A percentile compares a stretch with the other conserved stretches of the same genome.
phyloP scores from a whole-genome alignment of 2,888 invertebrate genomes.

The Chirona hameri region DNA sequence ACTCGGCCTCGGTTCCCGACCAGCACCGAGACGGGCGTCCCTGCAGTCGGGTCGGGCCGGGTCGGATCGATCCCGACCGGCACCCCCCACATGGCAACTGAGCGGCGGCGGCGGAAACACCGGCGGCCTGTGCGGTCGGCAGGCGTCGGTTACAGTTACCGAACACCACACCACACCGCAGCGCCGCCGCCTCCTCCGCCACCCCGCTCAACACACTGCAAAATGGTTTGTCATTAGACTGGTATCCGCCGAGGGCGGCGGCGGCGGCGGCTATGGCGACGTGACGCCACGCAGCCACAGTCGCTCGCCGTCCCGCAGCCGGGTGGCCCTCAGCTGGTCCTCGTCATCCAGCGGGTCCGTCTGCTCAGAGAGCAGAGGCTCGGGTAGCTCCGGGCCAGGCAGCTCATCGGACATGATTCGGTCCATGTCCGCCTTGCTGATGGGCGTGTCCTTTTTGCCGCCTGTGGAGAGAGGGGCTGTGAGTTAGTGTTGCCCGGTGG shows the following conservation, averaged over 20 bases:
- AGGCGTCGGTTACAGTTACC: not conserved
- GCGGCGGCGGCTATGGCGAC: not conserved
- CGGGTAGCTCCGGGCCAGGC: not conserved
- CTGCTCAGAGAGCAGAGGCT: not conserved
- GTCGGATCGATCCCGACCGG: too few relatives aligned
- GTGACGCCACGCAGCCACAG: constrained; percentile 6
- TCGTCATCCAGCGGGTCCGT: not conserved
- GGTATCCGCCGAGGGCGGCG: not conserved
- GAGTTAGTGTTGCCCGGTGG: too few relatives aligned
- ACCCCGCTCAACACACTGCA: not conserved
- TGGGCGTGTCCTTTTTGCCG: constrained; percentile 12
- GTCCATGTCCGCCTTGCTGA: constrained; percentile 25
- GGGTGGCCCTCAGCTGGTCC: not conserved
- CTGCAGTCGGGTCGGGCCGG: too few relatives aligned
- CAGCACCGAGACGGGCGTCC: too few relatives aligned
- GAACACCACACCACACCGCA: not conserved
- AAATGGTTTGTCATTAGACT: constrained; percentile 5
- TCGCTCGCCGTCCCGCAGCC: constrained; percentile 23
- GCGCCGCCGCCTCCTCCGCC: constrained; percentile 1
- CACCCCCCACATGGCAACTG: too few relatives aligned
- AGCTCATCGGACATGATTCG: not conserved
- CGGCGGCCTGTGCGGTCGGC: not conserved
- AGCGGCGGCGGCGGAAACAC: not conserved
- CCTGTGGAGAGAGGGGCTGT: not conserved
- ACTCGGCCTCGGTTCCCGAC: too few relatives aligned